A percentile compares a stretch with the other conserved stretches of the same genome.
These are phyloP conservation scores for Drepana arcuata DNA, from an alignment of 1,140 invertebrate genomes.

Conservation along the genomic window DNA sequence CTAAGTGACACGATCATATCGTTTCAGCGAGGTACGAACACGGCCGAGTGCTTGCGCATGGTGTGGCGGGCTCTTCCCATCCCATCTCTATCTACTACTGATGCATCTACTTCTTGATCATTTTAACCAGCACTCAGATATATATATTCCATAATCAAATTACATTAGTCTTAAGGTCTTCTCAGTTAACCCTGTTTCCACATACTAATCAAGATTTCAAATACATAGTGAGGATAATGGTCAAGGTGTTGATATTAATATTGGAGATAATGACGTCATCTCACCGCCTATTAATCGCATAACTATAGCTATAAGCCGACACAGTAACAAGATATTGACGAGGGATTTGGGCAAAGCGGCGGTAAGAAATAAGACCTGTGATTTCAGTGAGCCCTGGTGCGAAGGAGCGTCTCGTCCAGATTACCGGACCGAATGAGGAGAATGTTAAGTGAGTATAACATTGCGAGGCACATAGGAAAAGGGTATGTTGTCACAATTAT, in stretches of 20 bases:
- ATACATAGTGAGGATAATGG: too few relatives aligned
- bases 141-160: too few relatives aligned
- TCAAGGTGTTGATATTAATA: too few relatives aligned
- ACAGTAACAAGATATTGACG: conserved; percentile 26
- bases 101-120: too few relatives aligned
- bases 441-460: conserved; percentile 91
- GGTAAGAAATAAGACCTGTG: too few relatives aligned
- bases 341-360: too few relatives aligned
- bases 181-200: too few relatives aligned
- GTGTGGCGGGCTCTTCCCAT: conserved; percentile 23
- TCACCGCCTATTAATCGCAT: conserved; percentile 32
- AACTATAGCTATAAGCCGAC: conserved; percentile 39
- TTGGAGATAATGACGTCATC: conserved; percentile 12
- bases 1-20: conserved; percentile 97
- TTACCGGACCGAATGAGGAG: conserved; percentile 91
- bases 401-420: conserved; percentile 93
- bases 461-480: conserved; percentile 91
- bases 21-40: conserved; percentile 93
- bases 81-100: conserved; percentile 14
- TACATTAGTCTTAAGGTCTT: too few relatives aligned
- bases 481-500: too few relatives aligned
- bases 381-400: conserved; percentile 90
- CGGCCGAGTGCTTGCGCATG: conserved; percentile 31
- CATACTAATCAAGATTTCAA: too few relatives aligned
- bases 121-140: too few relatives aligned